phyloP scores from a whole-genome alignment of 2,113 vertebrate genomes.

The Prionailurus bengalensis region DNA sequence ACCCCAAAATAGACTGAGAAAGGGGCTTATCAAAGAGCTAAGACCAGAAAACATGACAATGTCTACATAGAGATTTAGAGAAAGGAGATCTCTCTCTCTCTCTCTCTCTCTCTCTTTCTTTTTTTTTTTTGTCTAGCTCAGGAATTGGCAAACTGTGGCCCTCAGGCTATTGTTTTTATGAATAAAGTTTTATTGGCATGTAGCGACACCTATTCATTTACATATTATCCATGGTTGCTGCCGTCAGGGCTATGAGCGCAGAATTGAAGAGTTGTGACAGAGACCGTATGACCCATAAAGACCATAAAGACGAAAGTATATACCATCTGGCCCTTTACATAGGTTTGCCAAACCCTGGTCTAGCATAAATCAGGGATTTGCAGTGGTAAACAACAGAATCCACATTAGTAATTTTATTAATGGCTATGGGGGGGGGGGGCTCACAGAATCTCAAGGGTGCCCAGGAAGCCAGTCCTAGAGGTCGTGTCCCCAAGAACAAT shows the following conservation, averaged over 20 bases:
- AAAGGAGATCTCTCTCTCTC: background rate
- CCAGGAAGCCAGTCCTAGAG: background rate
- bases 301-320: background rate
- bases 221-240: background rate
- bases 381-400: background rate
- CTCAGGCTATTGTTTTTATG: constrained; percentile 1
- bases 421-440: background rate
- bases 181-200: constrained; percentile 62
- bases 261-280: background rate
- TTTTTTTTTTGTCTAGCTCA: background rate
- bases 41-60: background rate
- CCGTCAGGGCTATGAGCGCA: background rate
- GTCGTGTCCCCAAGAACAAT: background rate
- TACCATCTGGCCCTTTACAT: background rate
- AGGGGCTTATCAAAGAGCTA: background rate
- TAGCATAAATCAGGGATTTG: background rate
- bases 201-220: background rate
- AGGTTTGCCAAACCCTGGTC: background rate
- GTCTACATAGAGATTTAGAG: background rate
- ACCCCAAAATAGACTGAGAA: background rate
- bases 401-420: background rate
- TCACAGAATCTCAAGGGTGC: background rate
- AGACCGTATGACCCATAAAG: background rate
- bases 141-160: background rate
- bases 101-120: background rate